Evolutionary conservation across 2,113 vertebrate species (phyloP).

Genomic region (Hippocampus guttulatus): DNA sequence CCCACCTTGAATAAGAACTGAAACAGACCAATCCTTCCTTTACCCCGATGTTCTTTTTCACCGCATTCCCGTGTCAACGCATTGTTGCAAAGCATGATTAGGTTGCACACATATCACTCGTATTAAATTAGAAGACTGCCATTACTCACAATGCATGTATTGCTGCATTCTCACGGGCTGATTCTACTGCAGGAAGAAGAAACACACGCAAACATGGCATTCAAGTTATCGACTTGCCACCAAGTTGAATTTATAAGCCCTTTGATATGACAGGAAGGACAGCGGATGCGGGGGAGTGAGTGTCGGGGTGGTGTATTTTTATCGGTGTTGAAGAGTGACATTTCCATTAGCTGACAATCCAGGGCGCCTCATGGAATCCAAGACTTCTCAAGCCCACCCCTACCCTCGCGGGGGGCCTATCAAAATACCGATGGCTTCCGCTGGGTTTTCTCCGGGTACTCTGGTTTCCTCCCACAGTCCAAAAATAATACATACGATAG

Average conservation of each 20-base stretch:
- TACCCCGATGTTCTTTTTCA: background rate
- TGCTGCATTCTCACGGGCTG: no score
- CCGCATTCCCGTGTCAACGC: background rate
- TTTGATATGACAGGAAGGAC: constrained; percentile 56
- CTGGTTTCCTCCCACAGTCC: no score
- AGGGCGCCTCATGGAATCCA: constrained; percentile 58
- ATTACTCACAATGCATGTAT: no score
- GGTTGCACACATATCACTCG: no score
- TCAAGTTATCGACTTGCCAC: constrained; percentile 37
- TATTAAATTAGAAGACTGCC: no score
- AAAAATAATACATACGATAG: no score
- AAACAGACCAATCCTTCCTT: no score
- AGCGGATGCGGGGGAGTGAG: constrained; percentile 7
- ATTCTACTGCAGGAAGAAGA: background rate
- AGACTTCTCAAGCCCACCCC: constrained; percentile 25
- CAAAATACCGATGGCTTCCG: constrained; percentile 59
- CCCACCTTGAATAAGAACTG: background rate
- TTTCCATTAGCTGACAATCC: constrained; percentile 71
- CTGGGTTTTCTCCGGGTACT: background rate
- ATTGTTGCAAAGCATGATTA: no score
- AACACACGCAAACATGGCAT: background rate
- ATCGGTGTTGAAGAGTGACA: constrained; percentile 71
- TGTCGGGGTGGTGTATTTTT: constrained; percentile 49
- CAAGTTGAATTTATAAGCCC: constrained; percentile 60
- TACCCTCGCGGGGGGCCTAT: constrained; percentile 49